A percentile compares a stretch with the other conserved stretches of the same genome.
Conservation (phyloP, 2,797 vertebrate genomes). For the Alouatta caraya region DNA sequence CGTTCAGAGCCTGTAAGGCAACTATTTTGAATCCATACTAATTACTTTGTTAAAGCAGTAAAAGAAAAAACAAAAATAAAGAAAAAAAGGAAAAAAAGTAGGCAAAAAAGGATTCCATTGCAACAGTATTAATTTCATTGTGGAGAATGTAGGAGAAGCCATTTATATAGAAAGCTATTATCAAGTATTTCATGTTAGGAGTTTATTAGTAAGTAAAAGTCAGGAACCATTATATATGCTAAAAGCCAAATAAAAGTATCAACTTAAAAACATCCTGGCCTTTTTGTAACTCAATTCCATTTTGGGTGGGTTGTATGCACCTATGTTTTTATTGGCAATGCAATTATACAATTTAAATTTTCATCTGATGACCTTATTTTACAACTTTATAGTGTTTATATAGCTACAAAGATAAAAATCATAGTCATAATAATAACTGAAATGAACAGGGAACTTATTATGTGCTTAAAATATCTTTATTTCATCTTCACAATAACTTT, state of each 20-base stretch:
- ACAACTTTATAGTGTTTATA: background rate
- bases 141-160: background rate
- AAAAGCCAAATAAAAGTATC: background rate
- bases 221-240: background rate
- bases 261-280: background rate
- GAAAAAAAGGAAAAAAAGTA: background rate
- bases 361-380: constrained; percentile 35
- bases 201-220: background rate
- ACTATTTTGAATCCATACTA: background rate
- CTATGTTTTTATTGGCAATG: background rate
- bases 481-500: constrained; percentile 25
- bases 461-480: background rate
- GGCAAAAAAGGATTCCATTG: background rate
- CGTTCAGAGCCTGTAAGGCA: background rate
- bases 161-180: background rate
- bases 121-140: background rate
- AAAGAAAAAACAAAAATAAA: background rate
- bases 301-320: background rate
- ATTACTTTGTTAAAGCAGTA: background rate
- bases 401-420: background rate
- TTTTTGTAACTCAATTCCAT: background rate
- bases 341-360: constrained; percentile 27
- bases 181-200: background rate
- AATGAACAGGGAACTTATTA: background rate
- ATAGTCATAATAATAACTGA: background rate